phyloP scores from a whole-genome alignment of 1,140 invertebrate genomes.

The Chironomus striatipennis region DNA sequence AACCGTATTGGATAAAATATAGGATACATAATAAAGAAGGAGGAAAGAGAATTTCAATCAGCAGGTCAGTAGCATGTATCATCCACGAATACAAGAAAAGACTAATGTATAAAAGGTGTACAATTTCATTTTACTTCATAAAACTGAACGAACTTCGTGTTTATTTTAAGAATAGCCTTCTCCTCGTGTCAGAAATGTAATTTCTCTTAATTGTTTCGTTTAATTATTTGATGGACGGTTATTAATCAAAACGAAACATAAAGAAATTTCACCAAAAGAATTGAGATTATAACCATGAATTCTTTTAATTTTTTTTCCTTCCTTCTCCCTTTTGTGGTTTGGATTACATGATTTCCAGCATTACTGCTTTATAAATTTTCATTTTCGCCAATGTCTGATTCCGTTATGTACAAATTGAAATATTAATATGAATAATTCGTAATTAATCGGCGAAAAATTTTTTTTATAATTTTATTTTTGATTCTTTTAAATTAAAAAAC shows the following conservation, averaged over 20 bases:
- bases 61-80: too few relatives aligned
- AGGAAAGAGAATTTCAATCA: too few relatives aligned
- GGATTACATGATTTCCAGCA: neutral
- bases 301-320: neutral
- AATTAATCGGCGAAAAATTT: neutral
- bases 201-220: conserved; percentile 9
- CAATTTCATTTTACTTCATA: too few relatives aligned
- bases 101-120: too few relatives aligned
- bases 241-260: neutral
- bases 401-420: conserved; percentile 3
- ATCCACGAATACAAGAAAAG: too few relatives aligned
- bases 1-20: neutral
- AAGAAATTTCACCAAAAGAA: neutral
- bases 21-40: too few relatives aligned
- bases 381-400: conserved; percentile 1
- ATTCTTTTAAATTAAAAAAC: too few relatives aligned
- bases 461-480: too few relatives aligned
- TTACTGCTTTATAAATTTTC: conserved; percentile 6
- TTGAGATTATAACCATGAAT: neutral
- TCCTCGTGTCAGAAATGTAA: conserved; percentile 8
- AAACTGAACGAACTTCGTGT: neutral
- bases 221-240: conserved; percentile 13
- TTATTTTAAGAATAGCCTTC: neutral
- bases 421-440: conserved; percentile 4
- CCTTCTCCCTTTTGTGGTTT: neutral